A percentile compares a stretch with the other conserved stretches of the same genome.
phyloP scores from a whole-genome alignment of 2,888 invertebrate species.

The Anagyrus pseudococci region DNA sequence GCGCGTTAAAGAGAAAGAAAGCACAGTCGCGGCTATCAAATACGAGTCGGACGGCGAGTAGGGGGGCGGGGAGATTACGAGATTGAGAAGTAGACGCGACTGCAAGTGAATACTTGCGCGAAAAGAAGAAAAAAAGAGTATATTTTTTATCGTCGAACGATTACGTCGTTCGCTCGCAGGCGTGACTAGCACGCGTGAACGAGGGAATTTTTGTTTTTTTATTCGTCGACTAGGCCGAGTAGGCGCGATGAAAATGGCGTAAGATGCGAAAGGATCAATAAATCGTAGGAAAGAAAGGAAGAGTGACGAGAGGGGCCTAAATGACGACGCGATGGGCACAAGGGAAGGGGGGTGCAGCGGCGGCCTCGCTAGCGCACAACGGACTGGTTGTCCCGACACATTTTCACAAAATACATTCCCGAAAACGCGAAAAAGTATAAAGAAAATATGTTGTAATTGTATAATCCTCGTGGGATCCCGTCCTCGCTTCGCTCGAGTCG shows the following conservation, averaged over 20 bases:
- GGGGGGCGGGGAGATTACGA: conserved; percentile 31
- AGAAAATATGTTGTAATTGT: conserved; percentile 4
- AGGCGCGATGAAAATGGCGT: too few species aligned
- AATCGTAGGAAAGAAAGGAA: too few species aligned
- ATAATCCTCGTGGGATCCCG: conserved; percentile 34
- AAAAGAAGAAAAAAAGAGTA: conserved; percentile 21
- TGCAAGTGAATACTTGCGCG: neutral
- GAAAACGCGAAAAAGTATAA: conserved; percentile 8
- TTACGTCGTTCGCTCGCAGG: conserved; percentile 25
- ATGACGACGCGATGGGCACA: too few species aligned
- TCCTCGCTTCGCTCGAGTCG: conserved; percentile 6
- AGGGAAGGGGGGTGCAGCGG: neutral
- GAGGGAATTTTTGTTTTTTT: too few species aligned
- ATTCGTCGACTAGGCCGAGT: too few species aligned
- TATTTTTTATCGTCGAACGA: conserved; percentile 37
- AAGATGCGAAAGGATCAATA: too few species aligned
- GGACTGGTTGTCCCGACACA: neutral
- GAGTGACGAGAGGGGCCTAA: too few species aligned
- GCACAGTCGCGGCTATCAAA: conserved; percentile 10
- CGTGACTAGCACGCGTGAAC: conserved; percentile 7
- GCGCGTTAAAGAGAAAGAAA: conserved; percentile 5
- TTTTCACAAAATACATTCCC: conserved; percentile 8
- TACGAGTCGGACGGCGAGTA: conserved; percentile 2
- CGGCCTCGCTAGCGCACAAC: neutral
- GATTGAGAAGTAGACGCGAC: conserved; percentile 7